Percentiles rank a stretch among this genome's conserved stretches.
phyloP scores from a whole-genome alignment of 2,113 vertebrate genomes.

The Oryzias celebensis region DNA sequence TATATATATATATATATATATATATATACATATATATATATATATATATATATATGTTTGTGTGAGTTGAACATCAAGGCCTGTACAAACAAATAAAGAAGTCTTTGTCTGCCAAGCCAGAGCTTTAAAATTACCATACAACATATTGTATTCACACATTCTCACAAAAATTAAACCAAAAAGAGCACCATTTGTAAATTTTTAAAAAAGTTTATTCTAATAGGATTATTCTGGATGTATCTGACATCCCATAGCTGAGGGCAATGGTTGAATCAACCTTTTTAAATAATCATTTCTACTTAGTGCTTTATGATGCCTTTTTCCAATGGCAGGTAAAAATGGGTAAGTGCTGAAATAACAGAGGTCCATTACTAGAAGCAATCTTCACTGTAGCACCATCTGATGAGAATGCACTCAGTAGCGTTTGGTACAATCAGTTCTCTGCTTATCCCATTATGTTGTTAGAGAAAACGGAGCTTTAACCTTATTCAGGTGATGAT shows the following conservation, averaged over 20 bases:
- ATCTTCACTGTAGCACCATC: conserved; percentile 48
- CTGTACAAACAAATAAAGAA: too few species aligned
- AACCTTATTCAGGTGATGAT: conserved; percentile 3
- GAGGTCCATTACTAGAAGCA: conserved; percentile 37
- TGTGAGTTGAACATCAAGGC: too few species aligned
- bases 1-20: too few species aligned
- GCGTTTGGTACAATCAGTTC: conserved; percentile 35
- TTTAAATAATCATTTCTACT: conserved; percentile 15
- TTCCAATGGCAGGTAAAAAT: conserved; percentile 42
- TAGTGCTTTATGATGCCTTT: conserved; percentile 20
- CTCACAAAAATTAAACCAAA: too few species aligned
- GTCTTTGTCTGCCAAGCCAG: too few species aligned
- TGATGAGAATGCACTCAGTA: conserved; percentile 36
- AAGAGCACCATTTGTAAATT: too few species aligned
- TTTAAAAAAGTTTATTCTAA: too few species aligned
- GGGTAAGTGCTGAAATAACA: conserved; percentile 38
- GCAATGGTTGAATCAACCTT: conserved; percentile 14
- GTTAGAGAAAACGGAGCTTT: conserved; percentile 14
- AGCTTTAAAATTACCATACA: too few species aligned
- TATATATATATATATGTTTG: too few species aligned
- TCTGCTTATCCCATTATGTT: conserved; percentile 26
- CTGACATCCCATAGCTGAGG: neutral
- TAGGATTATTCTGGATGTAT: too few species aligned
- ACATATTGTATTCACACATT: too few species aligned
- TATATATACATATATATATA: too few species aligned